Evolutionary conservation across 2,888 invertebrate species (phyloP).

Genomic region (Aspidiotus destructor): DNA sequence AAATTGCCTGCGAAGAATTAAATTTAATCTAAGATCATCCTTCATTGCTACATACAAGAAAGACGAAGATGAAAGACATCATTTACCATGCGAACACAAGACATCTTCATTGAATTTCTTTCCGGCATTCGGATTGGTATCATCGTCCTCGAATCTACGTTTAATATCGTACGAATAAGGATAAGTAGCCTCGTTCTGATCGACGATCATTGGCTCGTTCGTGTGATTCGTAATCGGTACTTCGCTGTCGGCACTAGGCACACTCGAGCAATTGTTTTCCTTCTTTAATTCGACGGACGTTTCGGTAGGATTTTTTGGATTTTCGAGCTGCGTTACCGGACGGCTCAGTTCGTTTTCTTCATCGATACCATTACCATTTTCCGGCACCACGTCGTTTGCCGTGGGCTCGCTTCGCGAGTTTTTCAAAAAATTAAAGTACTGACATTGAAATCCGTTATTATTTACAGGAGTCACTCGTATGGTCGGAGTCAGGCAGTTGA

Average conservation of each 20-base stretch:
- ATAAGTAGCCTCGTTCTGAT: neutral
- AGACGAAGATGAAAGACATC: conserved; percentile 6
- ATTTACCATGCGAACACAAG: conserved; percentile 47
- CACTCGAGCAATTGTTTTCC: neutral
- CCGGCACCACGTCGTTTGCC: neutral
- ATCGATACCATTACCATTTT: neutral
- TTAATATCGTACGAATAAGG: neutral
- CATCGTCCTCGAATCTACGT: conserved; percentile 37
- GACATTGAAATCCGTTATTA: too few species aligned
- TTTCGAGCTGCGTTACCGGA: neutral
- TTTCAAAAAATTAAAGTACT: too few species aligned
- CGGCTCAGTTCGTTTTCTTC: neutral
- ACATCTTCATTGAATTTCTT: conserved; percentile 49
- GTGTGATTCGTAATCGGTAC: neutral
- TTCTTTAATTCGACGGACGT: neutral
- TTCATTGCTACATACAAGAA: neutral
- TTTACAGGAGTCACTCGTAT: too few species aligned
- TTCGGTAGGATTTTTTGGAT: too few species aligned
- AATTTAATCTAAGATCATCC: too few species aligned
- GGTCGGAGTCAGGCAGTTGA: too few species aligned
- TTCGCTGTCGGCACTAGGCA: neutral
- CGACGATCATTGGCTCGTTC: neutral
- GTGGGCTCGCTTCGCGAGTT: too few species aligned
- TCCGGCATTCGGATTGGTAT: conserved; percentile 40
- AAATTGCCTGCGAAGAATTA: conserved; percentile 41